Percentiles rank a stretch among this genome's conserved stretches.
These are phyloP conservation scores for Chalcosyrphus nemorum DNA, from an alignment of 2,888 invertebrate species.

Conservation along the genomic window DNA sequence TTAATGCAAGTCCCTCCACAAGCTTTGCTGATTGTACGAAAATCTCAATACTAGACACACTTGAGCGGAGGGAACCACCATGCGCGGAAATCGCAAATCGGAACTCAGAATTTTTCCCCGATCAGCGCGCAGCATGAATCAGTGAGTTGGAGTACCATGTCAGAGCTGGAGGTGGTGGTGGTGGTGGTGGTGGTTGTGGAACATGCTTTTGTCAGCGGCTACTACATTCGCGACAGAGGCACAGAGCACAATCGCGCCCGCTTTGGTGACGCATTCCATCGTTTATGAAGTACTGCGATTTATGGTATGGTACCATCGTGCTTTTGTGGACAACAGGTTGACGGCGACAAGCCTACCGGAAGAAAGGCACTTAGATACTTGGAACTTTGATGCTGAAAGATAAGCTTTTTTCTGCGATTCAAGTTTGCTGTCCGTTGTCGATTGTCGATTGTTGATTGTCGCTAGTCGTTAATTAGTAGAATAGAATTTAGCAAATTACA, in stretches of 20 bases:
- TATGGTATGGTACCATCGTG: not conserved
- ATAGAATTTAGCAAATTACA: slow-evolving; percentile 26
- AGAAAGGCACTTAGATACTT: slow-evolving; percentile 26
- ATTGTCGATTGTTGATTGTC: slow-evolving; percentile 26
- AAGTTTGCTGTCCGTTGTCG: slow-evolving; percentile 8
- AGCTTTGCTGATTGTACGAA: slow-evolving; percentile 63
- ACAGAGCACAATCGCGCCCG: not conserved
- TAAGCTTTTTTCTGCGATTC: slow-evolving; percentile 1
- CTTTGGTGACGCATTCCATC: slow-evolving; percentile 27
- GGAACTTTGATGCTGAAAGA: slow-evolving; percentile 13
- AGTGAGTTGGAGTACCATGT: slow-evolving; percentile 20
- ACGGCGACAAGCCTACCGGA: slow-evolving; percentile 52
- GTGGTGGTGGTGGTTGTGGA: not conserved
- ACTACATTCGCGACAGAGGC: not conserved
- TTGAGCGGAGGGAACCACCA: slow-evolving; percentile 44
- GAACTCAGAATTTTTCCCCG: slow-evolving; percentile 54
- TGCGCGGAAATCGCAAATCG: slow-evolving; percentile 66
- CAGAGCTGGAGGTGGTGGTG: not conserved
- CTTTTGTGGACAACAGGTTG: slow-evolving; percentile 38
- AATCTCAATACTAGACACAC: slow-evolving; percentile 41
- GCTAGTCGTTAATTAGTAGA: slow-evolving; percentile 48
- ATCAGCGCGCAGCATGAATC: slow-evolving; percentile 55
- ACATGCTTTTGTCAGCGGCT: slow-evolving; percentile 16
- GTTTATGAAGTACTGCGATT: not conserved
- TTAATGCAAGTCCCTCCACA: slow-evolving; percentile 44